These are phyloP conservation scores for Scatophagus argus DNA, from an alignment of 2,113 vertebrate species.

Conservation along the genomic window DNA sequence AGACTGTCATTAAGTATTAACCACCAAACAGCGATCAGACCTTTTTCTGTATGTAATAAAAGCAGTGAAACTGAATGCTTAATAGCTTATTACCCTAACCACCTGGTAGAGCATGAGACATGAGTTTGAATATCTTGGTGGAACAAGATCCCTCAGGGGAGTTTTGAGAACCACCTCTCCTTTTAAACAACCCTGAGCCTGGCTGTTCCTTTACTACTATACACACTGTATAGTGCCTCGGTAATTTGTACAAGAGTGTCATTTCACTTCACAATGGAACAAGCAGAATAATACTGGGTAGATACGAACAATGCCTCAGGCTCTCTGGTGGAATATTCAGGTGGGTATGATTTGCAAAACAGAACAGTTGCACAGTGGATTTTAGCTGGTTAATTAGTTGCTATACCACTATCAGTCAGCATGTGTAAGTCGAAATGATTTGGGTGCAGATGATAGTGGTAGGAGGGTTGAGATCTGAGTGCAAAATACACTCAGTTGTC, in stretches of 20 bases:
- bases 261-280: neutral
- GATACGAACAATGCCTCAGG: neutral
- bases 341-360: slow-evolving; percentile 1
- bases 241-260: neutral
- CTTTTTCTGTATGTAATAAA: slow-evolving; percentile 17
- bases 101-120: slow-evolving; percentile 4
- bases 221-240: neutral
- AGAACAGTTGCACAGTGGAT: neutral
- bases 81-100: slow-evolving; percentile 37
- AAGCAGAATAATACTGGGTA: neutral
- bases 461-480: too few relatives aligned
- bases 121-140: neutral
- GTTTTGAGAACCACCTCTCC: neutral
- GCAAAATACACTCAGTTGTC: too few relatives aligned
- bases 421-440: neutral
- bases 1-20: neutral
- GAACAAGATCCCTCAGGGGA: slow-evolving; percentile 10
- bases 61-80: slow-evolving; percentile 10
- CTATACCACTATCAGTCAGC: too few relatives aligned
- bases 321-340: neutral
- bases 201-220: neutral
- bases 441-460: neutral
- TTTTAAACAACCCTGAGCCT: neutral
- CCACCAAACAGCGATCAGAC: neutral
- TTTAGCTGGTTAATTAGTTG: neutral